Base-by-base conservation (phyloP, 1,140 invertebrate species). In the Drosophila arawakana region DNA sequence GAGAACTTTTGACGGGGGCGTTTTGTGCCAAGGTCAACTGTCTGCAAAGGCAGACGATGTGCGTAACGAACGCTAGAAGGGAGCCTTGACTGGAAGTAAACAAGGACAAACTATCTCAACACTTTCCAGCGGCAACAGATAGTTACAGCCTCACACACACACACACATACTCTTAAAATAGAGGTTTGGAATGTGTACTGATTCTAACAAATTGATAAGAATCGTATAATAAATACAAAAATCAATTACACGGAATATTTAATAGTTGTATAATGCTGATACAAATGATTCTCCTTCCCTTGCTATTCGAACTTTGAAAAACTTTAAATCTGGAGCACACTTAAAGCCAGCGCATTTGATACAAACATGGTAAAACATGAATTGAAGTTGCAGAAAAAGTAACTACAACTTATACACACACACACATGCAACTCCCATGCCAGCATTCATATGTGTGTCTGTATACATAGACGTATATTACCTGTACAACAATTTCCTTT, bases 11-110 rank as follows among this genome's bases (percentile, higher is more conserved):
- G 15, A 41, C 37, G 72, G 50, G 72, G 66, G 67, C 67, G 72
- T 74, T 62, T 62, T 70, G 50, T 74, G 72, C 67, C 72, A 74
- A 74, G 72, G 72, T 74, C 72, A 74, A 62, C 50, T 70, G 72
- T 74, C 72, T 74, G 66, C 66, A 74, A 43, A 54, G 47, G 55
- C 65, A 60, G 57, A 68, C 63, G 47, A 35, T 41, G 34, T 44
- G 69, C 44, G 54, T 66, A 58, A 44, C 34, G 30, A 44, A 37
- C 41, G 46, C 11, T 21, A 35, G 43, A 3, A 34, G 43, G 35
- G 37, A 41, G 21, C 47, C 3, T 37, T 15, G 35, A 57, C 13
- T 57, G 54, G 54, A 57, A 39, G 54, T 39, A 57, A 39, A 57
- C 37, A 57, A 57, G 54, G 54, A 57, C 54, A 57, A 39, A 57